These are phyloP conservation scores for Sebastes cheni DNA, from an alignment of 2,797 vertebrate genomes.

Conservation along the genomic window DNA sequence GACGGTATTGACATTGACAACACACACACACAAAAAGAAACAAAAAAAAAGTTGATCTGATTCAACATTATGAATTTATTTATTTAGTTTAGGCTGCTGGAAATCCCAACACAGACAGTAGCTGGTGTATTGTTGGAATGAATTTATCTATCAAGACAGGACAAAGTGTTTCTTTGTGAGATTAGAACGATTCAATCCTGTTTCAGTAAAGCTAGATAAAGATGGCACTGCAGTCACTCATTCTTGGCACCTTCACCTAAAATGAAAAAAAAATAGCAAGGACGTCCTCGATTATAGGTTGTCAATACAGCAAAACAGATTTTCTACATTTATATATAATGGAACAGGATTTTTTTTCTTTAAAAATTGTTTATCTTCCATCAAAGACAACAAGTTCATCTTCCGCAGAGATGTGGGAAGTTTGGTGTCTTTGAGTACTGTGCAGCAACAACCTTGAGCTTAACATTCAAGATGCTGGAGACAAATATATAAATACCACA, in stretches of 20 bases:
- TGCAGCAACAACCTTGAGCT: conserved; percentile 18
- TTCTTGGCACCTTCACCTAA: neutral
- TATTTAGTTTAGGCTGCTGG: neutral
- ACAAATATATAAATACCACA: neutral
- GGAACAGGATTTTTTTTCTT: neutral
- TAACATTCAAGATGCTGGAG: neutral
- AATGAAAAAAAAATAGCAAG: neutral
- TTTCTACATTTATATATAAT: neutral
- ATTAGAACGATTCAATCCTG: neutral
- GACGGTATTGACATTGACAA: conserved; percentile 27
- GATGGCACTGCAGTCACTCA: neutral
- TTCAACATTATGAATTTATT: conserved; percentile 10
- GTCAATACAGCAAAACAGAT: neutral
- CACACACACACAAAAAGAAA: neutral
- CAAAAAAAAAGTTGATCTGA: neutral
- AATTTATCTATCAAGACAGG: neutral
- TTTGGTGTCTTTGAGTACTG: neutral
- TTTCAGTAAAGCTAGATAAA: neutral
- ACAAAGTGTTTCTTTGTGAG: neutral
- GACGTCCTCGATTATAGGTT: neutral
- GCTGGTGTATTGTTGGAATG: neutral
- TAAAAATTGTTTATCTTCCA: no score
- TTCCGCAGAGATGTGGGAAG: neutral
- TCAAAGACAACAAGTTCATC: neutral
- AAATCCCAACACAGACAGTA: neutral